These are phyloP conservation scores for Parnassius glacialis DNA, from an alignment of 2,888 invertebrate genomes.

Conservation along the genomic window DNA sequence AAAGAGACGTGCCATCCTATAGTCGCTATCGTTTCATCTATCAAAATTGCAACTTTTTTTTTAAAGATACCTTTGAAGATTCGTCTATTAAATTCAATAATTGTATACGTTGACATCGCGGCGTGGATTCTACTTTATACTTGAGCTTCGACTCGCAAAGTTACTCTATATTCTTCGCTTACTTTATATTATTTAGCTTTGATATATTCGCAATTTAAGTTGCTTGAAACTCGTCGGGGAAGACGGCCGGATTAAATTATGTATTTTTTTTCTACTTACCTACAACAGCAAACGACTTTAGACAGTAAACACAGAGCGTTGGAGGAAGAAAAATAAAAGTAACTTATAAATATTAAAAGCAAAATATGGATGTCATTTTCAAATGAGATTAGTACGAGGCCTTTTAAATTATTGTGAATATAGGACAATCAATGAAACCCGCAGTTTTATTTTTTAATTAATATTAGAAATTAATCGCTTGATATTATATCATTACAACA, in stretches of 20 bases:
- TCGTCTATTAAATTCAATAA: too few species aligned
- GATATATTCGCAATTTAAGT: slow-evolving; percentile 78
- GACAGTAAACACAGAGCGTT: slow-evolving; percentile 51
- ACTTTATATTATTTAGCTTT: slow-evolving; percentile 76
- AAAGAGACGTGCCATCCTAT: too few species aligned
- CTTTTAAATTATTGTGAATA: not conserved
- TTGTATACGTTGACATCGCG: slow-evolving; percentile 28
- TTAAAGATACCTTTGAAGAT: too few species aligned
- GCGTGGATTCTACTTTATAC: slow-evolving; percentile 41
- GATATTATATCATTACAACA: too few species aligned
- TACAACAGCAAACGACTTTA: slow-evolving; percentile 54
- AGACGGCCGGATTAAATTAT: slow-evolving; percentile 70
- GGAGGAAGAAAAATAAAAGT: slow-evolving; percentile 31
- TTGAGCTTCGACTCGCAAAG: slow-evolving; percentile 51
- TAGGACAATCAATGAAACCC: too few species aligned
- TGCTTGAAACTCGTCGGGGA: slow-evolving; percentile 68
- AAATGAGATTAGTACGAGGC: slow-evolving; percentile 7
- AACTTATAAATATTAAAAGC: slow-evolving; percentile 25
- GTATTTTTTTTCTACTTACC: slow-evolving; percentile 57
- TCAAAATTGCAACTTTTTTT: too few species aligned
- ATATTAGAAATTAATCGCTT: too few species aligned
- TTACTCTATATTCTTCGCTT: slow-evolving; percentile 68
- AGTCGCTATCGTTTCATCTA: too few species aligned
- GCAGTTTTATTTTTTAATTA: too few species aligned
- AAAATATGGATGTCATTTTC: slow-evolving; percentile 10